phyloP scores from a whole-genome alignment of 2,888 invertebrate genomes.

The Drosophila emarginata region DNA sequence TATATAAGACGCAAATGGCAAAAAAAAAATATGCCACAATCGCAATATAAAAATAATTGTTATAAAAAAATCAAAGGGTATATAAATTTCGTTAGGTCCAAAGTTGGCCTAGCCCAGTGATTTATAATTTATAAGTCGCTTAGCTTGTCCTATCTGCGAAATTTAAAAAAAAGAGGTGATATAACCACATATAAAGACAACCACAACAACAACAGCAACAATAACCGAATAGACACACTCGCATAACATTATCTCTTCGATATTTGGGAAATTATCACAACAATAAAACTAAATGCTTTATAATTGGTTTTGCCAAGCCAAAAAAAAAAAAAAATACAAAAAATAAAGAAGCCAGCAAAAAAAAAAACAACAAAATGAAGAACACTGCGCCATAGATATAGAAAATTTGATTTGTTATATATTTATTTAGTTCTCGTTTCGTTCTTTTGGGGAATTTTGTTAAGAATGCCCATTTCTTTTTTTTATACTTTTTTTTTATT shows the following conservation, averaged over 20 bases:
- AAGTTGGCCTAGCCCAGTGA: neutral
- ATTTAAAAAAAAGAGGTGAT: slow-evolving; percentile 29
- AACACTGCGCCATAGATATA: slow-evolving; percentile 14
- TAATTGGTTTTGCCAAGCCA: slow-evolving; percentile 72
- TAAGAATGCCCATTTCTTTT: slow-evolving; percentile 16
- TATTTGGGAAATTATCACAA: slow-evolving; percentile 70
- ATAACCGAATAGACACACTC: slow-evolving; percentile 32
- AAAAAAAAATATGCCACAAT: neutral
- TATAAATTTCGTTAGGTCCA: neutral
- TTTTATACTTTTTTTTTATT: slow-evolving; percentile 19
- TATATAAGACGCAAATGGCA: no score
- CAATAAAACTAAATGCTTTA: slow-evolving; percentile 80
- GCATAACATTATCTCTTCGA: slow-evolving; percentile 42
- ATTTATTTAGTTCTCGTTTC: slow-evolving; percentile 1
- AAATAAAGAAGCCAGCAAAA: slow-evolving; percentile 1
- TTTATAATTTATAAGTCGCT: slow-evolving; percentile 59
- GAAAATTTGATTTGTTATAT: slow-evolving; percentile 58
- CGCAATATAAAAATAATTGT: neutral
- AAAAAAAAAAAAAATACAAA: slow-evolving; percentile 18
- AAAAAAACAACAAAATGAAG: neutral
- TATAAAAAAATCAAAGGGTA: slow-evolving; percentile 9
- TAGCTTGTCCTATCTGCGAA: slow-evolving; percentile 42
- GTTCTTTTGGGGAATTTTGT: neutral
- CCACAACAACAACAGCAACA: neutral
- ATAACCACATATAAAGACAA: slow-evolving; percentile 33